Base-by-base conservation (phyloP, 2,797 vertebrate genomes). In the Lutjanus campechanus region DNA sequence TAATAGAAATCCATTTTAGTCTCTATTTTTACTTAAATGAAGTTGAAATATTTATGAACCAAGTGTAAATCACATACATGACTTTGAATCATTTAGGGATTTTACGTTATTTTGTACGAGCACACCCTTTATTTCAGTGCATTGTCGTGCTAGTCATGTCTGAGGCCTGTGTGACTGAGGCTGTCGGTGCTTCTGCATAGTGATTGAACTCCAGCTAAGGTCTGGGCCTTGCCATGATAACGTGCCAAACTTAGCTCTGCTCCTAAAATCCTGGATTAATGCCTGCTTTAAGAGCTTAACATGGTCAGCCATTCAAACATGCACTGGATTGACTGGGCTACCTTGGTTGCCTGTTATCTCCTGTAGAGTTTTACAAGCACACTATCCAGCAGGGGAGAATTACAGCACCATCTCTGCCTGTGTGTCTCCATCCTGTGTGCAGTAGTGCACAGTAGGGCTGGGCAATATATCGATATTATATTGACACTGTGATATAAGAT, bases 181-280 rank as follows among this genome's bases (percentile, higher is more conserved):
- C 60, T 74, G 74, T 22, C 43, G 5, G 49, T 76, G 77, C 75
- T 76, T 50, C 78, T 88, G 77, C 79, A 81, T 71, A 74, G 84
- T 81, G 91, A 86, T 76, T 92, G 81, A 91, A 89, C 86, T 87
- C 70, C 16, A 69, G 79, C 83, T 87, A 69, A 85, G 87, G 91
- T 90, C 92, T 79, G 73, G 90, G 78, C 88, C 89, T 85, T 73
- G 79, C 85, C 90, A 87, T 87, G 92, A 94, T 94, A 94, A 94
- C 58, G 60, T 89, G 86, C 85, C 89, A 92, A 94, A 94, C 82
- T 86, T 87, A 81, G 91, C 91, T 92, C 74, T 89, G 84, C 90
- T 91, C 77, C 81, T 89, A 83, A 94, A 95, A 95, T 95, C 94
- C 95, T 91, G 94, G 93, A 95, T 95, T 95, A 95, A 95, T 91